Conservation (phyloP, 2,888 invertebrate genomes). For the Ormia ochracea region DNA sequence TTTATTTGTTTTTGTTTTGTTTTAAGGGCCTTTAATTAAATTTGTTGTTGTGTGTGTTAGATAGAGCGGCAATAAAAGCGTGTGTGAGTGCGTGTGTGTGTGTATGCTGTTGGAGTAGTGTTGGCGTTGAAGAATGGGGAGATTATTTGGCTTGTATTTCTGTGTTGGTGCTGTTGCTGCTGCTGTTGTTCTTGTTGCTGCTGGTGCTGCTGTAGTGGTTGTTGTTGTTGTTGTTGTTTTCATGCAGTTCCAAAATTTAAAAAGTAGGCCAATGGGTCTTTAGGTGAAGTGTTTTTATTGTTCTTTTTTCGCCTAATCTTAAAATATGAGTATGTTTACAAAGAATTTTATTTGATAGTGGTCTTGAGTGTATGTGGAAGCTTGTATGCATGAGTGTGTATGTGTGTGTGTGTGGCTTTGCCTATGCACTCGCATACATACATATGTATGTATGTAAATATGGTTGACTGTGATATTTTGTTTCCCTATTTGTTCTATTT, state of each 20-base stretch:
- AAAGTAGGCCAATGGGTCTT: constrained; percentile 74
- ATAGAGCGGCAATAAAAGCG: background rate
- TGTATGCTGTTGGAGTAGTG: constrained; percentile 13
- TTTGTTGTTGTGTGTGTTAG: constrained; percentile 31
- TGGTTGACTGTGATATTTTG: too few relatives aligned
- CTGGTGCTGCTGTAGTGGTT: too few relatives aligned
- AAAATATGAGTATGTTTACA: too few relatives aligned
- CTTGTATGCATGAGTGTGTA: background rate
- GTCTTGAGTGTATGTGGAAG: background rate
- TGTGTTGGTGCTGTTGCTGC: too few relatives aligned
- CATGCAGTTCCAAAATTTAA: constrained; percentile 57
- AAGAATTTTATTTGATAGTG: constrained; percentile 21
- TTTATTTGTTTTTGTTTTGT: background rate
- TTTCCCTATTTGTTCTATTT: constrained; percentile 38
- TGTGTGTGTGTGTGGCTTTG: background rate
- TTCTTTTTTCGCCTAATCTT: constrained; percentile 43
- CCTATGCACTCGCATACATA: background rate
- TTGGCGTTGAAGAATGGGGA: constrained; percentile 53
- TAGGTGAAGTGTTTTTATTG: constrained; percentile 65
- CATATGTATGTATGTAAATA: background rate
- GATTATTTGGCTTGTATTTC: constrained; percentile 50
- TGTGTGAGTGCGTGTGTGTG: background rate
- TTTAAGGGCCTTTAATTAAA: constrained; percentile 43
- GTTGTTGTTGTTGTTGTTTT: constrained; percentile 34
- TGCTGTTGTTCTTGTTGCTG: too few relatives aligned